These are phyloP conservation scores for Pseudois nayaur DNA, from an alignment of 2,113 vertebrate species.

Conservation along the genomic window DNA sequence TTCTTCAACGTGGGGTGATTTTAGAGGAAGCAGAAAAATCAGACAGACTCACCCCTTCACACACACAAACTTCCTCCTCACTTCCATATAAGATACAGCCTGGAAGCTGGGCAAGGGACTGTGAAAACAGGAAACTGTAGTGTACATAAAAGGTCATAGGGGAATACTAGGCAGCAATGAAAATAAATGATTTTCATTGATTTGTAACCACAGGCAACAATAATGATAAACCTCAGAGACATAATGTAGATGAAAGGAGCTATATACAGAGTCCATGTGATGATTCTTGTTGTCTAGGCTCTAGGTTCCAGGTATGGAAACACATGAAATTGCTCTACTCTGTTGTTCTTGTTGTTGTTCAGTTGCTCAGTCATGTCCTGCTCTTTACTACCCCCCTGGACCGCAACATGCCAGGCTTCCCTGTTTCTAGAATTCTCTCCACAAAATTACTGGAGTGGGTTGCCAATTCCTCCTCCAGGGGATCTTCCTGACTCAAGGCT, in stretches of 20 bases:
- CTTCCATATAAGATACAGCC: not conserved
- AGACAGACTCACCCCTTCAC: not conserved
- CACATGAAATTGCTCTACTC: not conserved
- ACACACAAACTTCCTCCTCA: not conserved
- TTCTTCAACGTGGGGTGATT: not conserved
- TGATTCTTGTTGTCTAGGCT: not conserved
- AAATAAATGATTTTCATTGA: not conserved
- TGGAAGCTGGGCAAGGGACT: not conserved
- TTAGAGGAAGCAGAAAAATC: not conserved
- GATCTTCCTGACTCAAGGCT: not conserved
- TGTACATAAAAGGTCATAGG: not conserved
- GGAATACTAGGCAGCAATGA: not conserved
- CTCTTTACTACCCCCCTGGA: not conserved
- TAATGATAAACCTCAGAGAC: not conserved
- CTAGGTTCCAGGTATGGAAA: not conserved
- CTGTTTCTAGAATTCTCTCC: not conserved
- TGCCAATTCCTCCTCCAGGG: not conserved
- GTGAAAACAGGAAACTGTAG: not conserved
- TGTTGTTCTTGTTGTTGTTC: not conserved
- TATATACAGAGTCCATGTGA: not conserved
- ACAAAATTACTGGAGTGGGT: not conserved
- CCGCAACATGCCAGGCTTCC: not conserved
- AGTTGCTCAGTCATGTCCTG: not conserved
- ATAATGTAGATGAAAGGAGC: not conserved
- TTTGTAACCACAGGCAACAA: not conserved